phyloP scores from a whole-genome alignment of 2,113 vertebrate species.

The Stictonetta naevosa region DNA sequence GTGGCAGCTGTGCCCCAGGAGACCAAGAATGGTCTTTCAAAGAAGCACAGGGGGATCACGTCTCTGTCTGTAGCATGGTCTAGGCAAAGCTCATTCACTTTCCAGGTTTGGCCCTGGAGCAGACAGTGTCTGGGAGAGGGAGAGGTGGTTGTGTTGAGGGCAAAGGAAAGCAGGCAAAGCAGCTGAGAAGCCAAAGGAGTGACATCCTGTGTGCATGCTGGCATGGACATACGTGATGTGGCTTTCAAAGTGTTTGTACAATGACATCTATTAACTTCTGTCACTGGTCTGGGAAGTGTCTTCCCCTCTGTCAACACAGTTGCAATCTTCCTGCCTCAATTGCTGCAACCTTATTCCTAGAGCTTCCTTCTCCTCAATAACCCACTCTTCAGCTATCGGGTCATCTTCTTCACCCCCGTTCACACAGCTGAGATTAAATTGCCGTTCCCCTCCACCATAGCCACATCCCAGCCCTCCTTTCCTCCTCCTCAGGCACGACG shows the following conservation, averaged over 20 bases:
- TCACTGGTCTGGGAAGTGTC: neutral
- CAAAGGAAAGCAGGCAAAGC: neutral
- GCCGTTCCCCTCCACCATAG: neutral
- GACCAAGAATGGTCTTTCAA: neutral
- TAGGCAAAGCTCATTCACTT: neutral
- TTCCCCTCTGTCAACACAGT: neutral
- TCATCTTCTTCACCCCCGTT: neutral
- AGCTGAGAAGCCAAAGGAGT: neutral
- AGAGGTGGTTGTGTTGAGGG: neutral
- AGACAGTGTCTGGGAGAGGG: neutral
- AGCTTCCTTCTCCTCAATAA: constrained; percentile 14
- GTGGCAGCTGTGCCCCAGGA: neutral
- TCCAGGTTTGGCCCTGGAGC: neutral
- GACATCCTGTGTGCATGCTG: neutral
- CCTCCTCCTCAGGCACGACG: constrained; percentile 57
- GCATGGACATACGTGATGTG: neutral
- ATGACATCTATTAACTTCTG: constrained; percentile 2
- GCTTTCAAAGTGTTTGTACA: neutral
- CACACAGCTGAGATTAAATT: neutral
- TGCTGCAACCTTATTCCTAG: neutral
- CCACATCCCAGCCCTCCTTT: neutral
- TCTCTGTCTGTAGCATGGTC: neutral
- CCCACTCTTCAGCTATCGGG: neutral
- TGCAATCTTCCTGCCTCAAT: neutral
- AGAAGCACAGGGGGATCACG: neutral